Evolutionary conservation across 2,888 invertebrate species (phyloP).

Genomic region (Rhagophthalmus giganteus): DNA sequence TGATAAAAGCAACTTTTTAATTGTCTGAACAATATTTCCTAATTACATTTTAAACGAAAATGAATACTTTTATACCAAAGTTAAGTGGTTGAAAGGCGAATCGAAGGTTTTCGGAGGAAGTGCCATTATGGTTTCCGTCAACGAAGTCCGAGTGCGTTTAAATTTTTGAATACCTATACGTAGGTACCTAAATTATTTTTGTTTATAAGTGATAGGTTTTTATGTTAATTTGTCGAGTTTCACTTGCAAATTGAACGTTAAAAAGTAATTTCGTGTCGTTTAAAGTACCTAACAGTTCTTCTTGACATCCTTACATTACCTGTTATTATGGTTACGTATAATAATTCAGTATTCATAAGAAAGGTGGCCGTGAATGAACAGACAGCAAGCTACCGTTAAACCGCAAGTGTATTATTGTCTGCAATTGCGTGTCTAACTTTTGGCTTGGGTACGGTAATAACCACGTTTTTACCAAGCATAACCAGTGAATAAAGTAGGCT

Average conservation of each 20-base stretch:
- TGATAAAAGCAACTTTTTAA: too few species aligned
- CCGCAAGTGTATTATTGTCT: slow-evolving; percentile 26
- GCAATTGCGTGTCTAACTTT: slow-evolving; percentile 25
- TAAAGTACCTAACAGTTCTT: neutral
- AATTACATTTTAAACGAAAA: too few species aligned
- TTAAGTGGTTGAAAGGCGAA: too few species aligned
- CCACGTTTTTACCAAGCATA: slow-evolving; percentile 25
- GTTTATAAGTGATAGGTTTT: neutral
- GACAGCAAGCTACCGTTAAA: slow-evolving; percentile 25
- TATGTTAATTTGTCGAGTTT: neutral
- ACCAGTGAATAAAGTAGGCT: slow-evolving; percentile 24
- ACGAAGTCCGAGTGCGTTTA: too few species aligned
- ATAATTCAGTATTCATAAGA: slow-evolving; percentile 19
- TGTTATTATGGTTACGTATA: slow-evolving; percentile 14
- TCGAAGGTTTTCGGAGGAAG: too few species aligned
- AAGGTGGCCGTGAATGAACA: slow-evolving; percentile 20
- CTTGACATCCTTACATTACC: slow-evolving; percentile 4
- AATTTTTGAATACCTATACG: too few species aligned
- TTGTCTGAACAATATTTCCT: too few species aligned
- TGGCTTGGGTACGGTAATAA: slow-evolving; percentile 21
- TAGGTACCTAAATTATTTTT: neutral
- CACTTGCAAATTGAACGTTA: too few species aligned
- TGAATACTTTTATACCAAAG: too few species aligned
- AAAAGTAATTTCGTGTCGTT: neutral
- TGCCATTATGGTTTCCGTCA: too few species aligned